Evolutionary conservation across 2,888 invertebrate species (phyloP), one percentile per base, ranked within the genome.

Genomic region (Aricia artaxerxes): DNA sequence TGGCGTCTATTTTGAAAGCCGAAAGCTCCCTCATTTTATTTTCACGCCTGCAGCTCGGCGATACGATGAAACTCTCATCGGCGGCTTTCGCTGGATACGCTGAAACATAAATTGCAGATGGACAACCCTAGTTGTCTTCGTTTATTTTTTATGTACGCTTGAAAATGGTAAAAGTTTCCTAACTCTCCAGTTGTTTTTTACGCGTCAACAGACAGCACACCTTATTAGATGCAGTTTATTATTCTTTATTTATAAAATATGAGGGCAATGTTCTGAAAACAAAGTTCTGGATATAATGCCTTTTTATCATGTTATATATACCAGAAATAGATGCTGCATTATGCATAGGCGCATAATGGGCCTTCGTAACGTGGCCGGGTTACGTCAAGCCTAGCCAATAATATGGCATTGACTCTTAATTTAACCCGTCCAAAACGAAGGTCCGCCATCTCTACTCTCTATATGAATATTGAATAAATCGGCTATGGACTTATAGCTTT

Each of bases 11-110:
- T 88, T 87, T 85, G 87, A 85, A 88, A 90, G 87, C 87, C 86
- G 82, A 85, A 87, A 87, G 84, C 86, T 81, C 82, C 85, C 83
- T 86, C 86, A 89, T 91, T 93, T 92, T 93, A 93, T 92, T 92
- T 93, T 88, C 91, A 91, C 92, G 92, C 90, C 92, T 93, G 93
- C 91, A 93, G 86, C 88, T 88, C 87, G 85, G 86, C 89, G 93
- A 93, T 93, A 93, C 91, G 91, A 88, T 92, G 90, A 91, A 92
- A 92, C 86, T 93, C 92, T 91, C 93, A 92, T 91, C 89, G 89
- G 85, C 87, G 88, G 91, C 90, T 91, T 92, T 91, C 89, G 89
- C 88, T 87, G 87, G 87, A 88, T 86, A 87, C 85, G 87, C 86
- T 88, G 88, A 89, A 91, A 91, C 88, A 87, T 89, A 90, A 88